phyloP scores from a whole-genome alignment of 2,888 invertebrate species.

The Lypha dubia region DNA sequence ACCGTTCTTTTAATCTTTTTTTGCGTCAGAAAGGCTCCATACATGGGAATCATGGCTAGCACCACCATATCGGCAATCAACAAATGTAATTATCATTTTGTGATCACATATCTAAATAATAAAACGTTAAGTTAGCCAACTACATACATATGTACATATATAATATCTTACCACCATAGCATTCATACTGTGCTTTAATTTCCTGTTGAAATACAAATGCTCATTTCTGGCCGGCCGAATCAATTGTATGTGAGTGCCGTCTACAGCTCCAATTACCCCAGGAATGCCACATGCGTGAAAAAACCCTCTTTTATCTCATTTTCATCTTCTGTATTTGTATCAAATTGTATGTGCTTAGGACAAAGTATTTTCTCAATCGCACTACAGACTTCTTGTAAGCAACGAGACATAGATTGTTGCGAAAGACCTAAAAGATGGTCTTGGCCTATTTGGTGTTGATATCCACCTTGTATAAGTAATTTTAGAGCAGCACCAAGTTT shows the following conservation, averaged over 20 bases:
- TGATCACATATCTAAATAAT: conserved; percentile 22
- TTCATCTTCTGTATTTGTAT: too few species aligned
- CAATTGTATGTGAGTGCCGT: conserved; percentile 23
- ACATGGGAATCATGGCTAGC: conserved; percentile 40
- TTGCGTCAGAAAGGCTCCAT: conserved; percentile 28
- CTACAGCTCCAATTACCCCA: too few species aligned
- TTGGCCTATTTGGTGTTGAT: conserved; percentile 14
- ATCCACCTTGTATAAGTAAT: conserved; percentile 27
- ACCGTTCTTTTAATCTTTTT: conserved; percentile 40
- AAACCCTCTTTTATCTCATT: too few species aligned
- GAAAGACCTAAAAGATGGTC: too few species aligned
- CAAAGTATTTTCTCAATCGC: too few species aligned
- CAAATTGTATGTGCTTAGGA: too few species aligned
- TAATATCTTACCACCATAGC: conserved; percentile 12
- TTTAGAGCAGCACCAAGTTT: conserved; percentile 40
- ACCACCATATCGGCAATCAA: conserved; percentile 26
- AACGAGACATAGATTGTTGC: too few species aligned
- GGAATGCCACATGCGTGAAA: too few species aligned
- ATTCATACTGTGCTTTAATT: conserved; percentile 32
- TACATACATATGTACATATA: too few species aligned
- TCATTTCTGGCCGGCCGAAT: conserved; percentile 6
- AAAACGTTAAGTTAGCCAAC: background rate
- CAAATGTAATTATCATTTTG: conserved; percentile 5
- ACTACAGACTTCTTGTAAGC: too few species aligned
- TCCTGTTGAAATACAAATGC: conserved; percentile 18